Evolutionary conservation across 2,113 vertebrate species (phyloP).

Genomic region (Uria lomvia): DNA sequence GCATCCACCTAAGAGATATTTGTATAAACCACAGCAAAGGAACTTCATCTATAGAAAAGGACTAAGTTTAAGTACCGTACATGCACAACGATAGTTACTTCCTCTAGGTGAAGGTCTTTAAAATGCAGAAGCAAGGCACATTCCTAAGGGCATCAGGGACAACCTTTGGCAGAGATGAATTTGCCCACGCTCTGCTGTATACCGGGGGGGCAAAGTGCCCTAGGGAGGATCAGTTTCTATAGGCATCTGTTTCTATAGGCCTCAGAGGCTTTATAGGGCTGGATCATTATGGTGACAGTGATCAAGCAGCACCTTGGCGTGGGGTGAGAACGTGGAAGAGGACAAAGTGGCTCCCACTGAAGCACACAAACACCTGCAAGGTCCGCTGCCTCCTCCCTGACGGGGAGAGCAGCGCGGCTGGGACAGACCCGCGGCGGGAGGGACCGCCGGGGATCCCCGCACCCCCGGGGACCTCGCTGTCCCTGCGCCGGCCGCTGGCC

Average conservation of each 20-base stretch:
- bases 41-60: not conserved
- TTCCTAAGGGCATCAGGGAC: not conserved
- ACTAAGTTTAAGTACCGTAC: not conserved
- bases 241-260: not conserved
- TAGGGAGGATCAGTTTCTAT: not conserved
- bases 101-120: not conserved
- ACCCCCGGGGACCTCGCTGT: not conserved
- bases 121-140: not conserved
- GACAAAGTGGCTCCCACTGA: not conserved
- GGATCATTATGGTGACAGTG: accelerated
- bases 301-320: accelerated
- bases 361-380: not conserved
- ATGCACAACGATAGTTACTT: not conserved
- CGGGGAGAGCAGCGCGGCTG: too few relatives aligned
- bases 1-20: accelerated
- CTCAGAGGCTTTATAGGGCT: not conserved
- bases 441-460: not conserved
- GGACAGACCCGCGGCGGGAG: not conserved
- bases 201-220: too few relatives aligned
- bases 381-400: not conserved
- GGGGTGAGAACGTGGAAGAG: not conserved
- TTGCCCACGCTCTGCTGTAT: not conserved
- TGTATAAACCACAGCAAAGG: not conserved
- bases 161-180: not conserved
- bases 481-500: not conserved